Evolutionary conservation across 1,140 invertebrate species (phyloP).

Genomic region (Drosophila pachea): DNA sequence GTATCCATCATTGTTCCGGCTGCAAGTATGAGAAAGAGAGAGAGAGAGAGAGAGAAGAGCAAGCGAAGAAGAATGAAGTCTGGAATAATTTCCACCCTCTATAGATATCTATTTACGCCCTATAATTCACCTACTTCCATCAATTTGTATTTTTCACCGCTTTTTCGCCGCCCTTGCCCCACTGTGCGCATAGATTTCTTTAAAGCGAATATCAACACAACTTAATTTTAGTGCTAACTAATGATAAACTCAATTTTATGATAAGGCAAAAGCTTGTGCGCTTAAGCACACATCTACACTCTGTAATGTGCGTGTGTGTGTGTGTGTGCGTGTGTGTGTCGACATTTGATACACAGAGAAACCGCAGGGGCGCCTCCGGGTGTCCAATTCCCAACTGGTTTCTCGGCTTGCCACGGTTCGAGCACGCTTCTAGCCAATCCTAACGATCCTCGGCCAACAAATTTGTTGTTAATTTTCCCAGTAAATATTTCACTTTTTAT

Average conservation of each 20-base stretch:
- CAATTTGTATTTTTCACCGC: background rate
- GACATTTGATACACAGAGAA: conserved; percentile 52
- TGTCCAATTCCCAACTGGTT: conserved; percentile 26
- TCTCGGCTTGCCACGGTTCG: conserved; percentile 2
- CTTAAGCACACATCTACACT: conserved; percentile 32
- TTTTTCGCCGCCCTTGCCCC: background rate
- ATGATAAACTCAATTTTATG: conserved; percentile 74
- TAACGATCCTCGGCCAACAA: conserved; percentile 62
- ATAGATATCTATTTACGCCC: too few relatives aligned
- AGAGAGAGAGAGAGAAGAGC: too few relatives aligned
- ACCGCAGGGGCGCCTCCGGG: conserved; percentile 40
- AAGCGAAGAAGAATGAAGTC: too few relatives aligned
- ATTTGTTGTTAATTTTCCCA: conserved; percentile 72
- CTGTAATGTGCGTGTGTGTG: conserved; percentile 8
- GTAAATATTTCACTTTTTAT: conserved; percentile 74
- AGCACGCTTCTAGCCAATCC: conserved; percentile 29
- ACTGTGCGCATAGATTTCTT: conserved; percentile 18
- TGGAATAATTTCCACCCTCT: too few relatives aligned
- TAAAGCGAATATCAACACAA: conserved; percentile 33
- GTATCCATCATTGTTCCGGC: too few relatives aligned
- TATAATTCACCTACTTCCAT: too few relatives aligned
- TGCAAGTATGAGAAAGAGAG: too few relatives aligned
- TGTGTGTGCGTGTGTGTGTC: background rate
- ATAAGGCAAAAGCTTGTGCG: conserved; percentile 57
- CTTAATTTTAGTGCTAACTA: conserved; percentile 71